A percentile compares a stretch with the other conserved stretches of the same genome.
phyloP scores from a whole-genome alignment of 1,140 invertebrate species.

The Pomacea maculata region DNA sequence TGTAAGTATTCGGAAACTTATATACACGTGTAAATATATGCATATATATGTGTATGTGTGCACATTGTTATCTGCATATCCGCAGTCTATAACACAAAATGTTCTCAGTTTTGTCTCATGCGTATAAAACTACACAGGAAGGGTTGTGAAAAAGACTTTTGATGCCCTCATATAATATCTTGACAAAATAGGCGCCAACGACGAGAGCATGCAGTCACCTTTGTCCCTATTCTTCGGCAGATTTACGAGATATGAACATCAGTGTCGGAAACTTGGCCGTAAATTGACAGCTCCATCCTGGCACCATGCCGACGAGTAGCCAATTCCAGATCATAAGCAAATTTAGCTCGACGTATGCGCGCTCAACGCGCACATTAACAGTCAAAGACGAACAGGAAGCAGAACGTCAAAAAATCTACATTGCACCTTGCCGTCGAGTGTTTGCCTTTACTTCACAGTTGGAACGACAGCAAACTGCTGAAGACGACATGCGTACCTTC shows the following conservation, averaged over 20 bases:
- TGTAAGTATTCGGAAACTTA: not conserved
- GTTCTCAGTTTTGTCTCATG: not conserved
- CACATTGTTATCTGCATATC: not conserved
- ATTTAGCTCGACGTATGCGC: slow-evolving; percentile 2
- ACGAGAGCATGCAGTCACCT: too few relatives aligned
- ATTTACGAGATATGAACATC: not conserved
- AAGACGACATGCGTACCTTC: not conserved
- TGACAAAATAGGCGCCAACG: not conserved
- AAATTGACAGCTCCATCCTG: not conserved
- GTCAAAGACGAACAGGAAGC: not conserved
- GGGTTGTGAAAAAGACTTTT: not conserved
- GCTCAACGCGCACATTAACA: not conserved
- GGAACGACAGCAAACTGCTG: not conserved
- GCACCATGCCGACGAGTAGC: slow-evolving; percentile 9
- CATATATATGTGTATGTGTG: not conserved
- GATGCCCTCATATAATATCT: not conserved
- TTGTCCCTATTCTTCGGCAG: too few relatives aligned
- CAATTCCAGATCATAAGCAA: slow-evolving; percentile 13
- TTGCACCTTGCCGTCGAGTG: not conserved
- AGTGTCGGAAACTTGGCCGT: not conserved
- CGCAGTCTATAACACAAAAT: too few relatives aligned
- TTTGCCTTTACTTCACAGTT: not conserved
- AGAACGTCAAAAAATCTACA: not conserved
- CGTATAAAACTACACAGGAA: not conserved
- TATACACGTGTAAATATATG: not conserved